Conservation (phyloP, 2,797 vertebrate genomes). For the Scomberomorus guttatus region DNA sequence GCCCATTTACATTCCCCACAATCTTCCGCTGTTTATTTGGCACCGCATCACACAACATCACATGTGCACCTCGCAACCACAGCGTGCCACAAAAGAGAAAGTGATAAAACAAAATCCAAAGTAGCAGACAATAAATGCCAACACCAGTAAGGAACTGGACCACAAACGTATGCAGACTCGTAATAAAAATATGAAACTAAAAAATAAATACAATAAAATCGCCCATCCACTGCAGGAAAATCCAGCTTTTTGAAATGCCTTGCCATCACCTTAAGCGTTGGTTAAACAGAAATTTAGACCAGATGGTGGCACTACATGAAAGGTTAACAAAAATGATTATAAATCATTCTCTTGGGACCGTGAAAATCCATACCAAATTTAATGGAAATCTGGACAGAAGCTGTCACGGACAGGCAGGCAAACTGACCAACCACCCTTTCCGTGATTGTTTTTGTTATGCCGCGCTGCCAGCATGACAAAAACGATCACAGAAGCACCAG, state of each 20-base stretch:
- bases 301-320: slow-evolving; percentile 41
- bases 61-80: neutral
- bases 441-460: slow-evolving; percentile 34
- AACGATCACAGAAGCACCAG: slow-evolving; percentile 43
- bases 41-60: neutral
- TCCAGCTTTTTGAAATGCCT: neutral
- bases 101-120: slow-evolving; percentile 8
- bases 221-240: neutral
- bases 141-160: neutral
- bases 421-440: slow-evolving; percentile 30
- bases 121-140: neutral
- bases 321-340: slow-evolving; percentile 34
- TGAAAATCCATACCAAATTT: slow-evolving; percentile 52
- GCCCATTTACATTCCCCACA: slow-evolving; percentile 20
- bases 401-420: slow-evolving; percentile 33
- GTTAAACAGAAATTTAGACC: slow-evolving; percentile 19
- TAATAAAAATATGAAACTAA: neutral
- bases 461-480: slow-evolving; percentile 25
- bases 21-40: slow-evolving; percentile 1
- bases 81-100: neutral
- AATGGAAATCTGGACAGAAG: slow-evolving; percentile 48
- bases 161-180: neutral
- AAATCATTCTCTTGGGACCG: slow-evolving; percentile 38
- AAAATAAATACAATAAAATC: neutral
- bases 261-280: slow-evolving; percentile 19